These are phyloP conservation scores for Caenorhabditis sinica DNA, from an alignment of 2,888 invertebrate genomes.

Conservation along the genomic window DNA sequence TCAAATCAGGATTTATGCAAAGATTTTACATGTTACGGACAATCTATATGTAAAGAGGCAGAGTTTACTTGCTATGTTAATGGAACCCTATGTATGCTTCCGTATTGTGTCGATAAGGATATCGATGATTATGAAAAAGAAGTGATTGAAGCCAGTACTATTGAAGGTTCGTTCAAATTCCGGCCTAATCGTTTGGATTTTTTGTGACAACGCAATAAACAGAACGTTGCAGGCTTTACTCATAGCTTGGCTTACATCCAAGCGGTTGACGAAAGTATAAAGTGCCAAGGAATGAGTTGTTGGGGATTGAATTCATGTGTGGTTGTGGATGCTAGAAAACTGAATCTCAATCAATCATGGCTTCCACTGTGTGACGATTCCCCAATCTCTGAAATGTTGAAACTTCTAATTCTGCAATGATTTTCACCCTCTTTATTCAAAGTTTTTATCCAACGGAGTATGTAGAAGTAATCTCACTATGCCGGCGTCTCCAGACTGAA, in stretches of 20 bases:
- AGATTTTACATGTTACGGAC: neutral
- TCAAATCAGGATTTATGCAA: neutral
- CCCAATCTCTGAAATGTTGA: no score
- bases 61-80: neutral
- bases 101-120: neutral
- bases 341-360: no score
- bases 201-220: neutral
- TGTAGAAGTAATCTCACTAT: no score
- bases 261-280: neutral
- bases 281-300: neutral
- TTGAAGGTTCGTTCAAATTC: constrained; percentile 10
- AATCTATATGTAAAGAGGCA: neutral
- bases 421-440: no score
- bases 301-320: neutral
- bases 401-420: no score
- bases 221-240: neutral
- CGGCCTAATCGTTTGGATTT: no score
- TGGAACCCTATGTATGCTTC: neutral
- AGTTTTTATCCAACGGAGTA: no score
- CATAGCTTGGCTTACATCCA: neutral
- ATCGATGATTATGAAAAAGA: neutral
- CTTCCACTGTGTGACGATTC: no score
- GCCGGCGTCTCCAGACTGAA: no score
- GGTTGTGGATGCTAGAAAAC: neutral
- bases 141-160: neutral